phyloP scores from a whole-genome alignment of 2,797 vertebrate genomes.

The Danio choprae region DNA sequence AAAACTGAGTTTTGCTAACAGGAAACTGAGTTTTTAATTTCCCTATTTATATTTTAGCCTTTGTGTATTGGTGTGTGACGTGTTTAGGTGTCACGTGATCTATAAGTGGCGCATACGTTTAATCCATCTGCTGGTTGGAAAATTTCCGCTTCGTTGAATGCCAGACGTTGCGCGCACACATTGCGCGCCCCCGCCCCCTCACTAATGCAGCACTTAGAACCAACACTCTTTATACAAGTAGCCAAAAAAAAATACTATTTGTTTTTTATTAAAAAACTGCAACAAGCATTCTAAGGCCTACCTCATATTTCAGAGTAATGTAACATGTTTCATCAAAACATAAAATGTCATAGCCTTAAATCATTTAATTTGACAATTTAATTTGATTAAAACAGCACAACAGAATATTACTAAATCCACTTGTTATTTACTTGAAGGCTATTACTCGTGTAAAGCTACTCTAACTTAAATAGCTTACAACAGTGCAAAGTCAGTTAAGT shows the following conservation, averaged over 20 bases:
- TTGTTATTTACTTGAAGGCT: neutral
- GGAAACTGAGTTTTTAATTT: neutral
- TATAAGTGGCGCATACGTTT: conserved; percentile 47
- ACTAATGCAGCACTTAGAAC: conserved; percentile 25
- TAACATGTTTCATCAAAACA: neutral
- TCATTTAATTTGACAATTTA: neutral
- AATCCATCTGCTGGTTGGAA: conserved; percentile 67
- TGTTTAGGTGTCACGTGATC: conserved; percentile 72
- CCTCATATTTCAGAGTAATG: neutral
- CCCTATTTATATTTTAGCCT: conserved; percentile 70
- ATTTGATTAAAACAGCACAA: neutral
- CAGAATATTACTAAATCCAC: neutral
- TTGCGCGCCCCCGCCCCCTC: conserved; percentile 47
- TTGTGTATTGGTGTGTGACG: conserved; percentile 70
- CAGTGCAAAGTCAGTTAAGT: neutral
- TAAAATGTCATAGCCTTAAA: neutral
- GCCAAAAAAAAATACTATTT: neutral
- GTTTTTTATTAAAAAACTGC: neutral
- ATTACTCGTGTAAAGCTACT: too few relatives aligned
- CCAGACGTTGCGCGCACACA: conserved; percentile 47
- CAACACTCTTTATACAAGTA: conserved; percentile 4
- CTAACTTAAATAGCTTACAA: neutral
- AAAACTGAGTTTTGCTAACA: neutral
- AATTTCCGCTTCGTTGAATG: conserved; percentile 67
- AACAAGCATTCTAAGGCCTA: too few relatives aligned